Evolutionary conservation across 2,797 vertebrate species (phyloP), one percentile per base, ranked within the genome.

Genomic region (Amniataba percoides): DNA sequence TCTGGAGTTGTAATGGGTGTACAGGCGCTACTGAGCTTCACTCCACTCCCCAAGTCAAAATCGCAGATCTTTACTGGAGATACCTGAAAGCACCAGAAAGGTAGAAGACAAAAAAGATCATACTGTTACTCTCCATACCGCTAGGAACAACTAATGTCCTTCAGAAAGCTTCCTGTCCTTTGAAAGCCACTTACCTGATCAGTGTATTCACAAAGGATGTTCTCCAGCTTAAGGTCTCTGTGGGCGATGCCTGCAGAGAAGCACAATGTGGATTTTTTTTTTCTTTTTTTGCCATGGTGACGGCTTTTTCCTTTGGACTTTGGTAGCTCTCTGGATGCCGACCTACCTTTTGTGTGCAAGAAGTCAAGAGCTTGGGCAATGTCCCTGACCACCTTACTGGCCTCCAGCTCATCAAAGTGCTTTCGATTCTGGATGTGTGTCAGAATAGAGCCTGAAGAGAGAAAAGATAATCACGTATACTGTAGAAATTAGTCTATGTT

Each of bases 1-100:
- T 99, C 97, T 0, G 98, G 98, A n/a, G 98, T 99, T 0, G 97
- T 97, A 91, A 99, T 98, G 0, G 97, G 97, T 1, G 96, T 97
- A 64, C 96, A 99, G 0, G 98, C 97, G 71, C 97, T 99, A 93
- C 96, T 99, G 79, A 99, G 89, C 92, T 99, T 98, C 66, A 99
- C 95, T 25, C 97, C 98, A 80, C 98, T 99, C 62, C 98, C 98
- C 85, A 99, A 94, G 76, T 99, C 98, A 93, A 99, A 99, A 93
- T 99, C 98, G 93, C 98, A 99, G 82, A 99, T 99, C 94, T 98
- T 99, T 65, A 99, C 98, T 7, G 97, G 97, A 1, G 97, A 98
- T 65, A 99, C 95, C 98, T 99, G 61, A 71, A 88, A n/a, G n/a
- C n/a, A n/a, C n/a, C 3, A 40, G 10, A 53, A 56, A 78, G 34